These are phyloP conservation scores for Tenthredo scrophulariae DNA, from an alignment of 2,888 invertebrate genomes.

Conservation along the genomic window DNA sequence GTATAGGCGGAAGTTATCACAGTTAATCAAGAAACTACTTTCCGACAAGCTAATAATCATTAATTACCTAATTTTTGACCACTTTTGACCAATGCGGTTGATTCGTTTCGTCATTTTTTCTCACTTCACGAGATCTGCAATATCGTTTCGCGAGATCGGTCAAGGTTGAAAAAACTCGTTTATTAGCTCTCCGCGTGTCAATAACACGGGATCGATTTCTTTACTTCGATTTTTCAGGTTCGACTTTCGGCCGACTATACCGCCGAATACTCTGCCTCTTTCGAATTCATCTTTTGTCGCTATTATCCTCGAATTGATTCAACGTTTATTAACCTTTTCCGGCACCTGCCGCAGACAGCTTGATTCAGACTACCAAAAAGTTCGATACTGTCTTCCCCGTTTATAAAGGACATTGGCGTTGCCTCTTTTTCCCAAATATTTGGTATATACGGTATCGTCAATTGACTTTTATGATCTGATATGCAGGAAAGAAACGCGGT, in stretches of 20 bases:
- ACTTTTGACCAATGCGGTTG: background rate
- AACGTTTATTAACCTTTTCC: slow-evolving; percentile 40
- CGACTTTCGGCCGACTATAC: no score
- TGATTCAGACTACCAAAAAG: background rate
- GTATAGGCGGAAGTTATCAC: background rate
- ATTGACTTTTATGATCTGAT: background rate
- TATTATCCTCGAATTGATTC: slow-evolving; percentile 12
- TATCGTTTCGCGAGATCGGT: slow-evolving; percentile 3
- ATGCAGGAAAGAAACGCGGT: no score
- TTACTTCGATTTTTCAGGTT: slow-evolving; percentile 11
- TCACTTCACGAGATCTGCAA: background rate
- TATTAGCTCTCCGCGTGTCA: slow-evolving; percentile 3
- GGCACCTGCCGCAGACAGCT: background rate
- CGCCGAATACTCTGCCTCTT: background rate
- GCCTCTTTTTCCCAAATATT: background rate
- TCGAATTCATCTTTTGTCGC: slow-evolving; percentile 6
- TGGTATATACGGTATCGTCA: background rate
- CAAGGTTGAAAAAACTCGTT: slow-evolving; percentile 23
- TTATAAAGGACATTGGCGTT: background rate
- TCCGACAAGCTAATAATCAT: background rate
- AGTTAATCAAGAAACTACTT: background rate
- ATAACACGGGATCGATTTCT: slow-evolving; percentile 29
- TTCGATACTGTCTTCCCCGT: background rate
- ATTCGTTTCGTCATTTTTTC: background rate
- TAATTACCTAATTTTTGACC: background rate